Base-by-base conservation (phyloP, 2,888 invertebrate genomes). In the Mallateleia sp. region DNA sequence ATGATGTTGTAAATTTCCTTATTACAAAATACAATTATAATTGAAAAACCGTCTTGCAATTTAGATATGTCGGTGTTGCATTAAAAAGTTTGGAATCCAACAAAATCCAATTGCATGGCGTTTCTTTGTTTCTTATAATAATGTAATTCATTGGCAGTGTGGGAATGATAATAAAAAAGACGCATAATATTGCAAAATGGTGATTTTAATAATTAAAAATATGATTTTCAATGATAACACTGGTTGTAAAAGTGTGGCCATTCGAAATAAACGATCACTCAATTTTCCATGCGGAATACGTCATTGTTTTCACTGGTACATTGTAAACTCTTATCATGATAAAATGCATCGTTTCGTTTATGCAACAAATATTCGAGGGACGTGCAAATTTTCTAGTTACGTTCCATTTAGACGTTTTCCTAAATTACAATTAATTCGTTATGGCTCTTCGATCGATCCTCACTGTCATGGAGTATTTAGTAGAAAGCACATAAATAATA, bases 121-220 rank as follows among this genome's bases (percentile, higher is more conserved):
- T 62, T 34, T 62, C 20, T 22, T 38, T 64, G 9, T 34, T 8
- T 11, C 5, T 75, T 54, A 64, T 11, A 42, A 42, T 14, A 42
- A 28, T 56, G 15, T 20, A 47, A 54, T 72, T 20, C 6, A 72
- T 42, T 71, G 85, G 80, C 85, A 85, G 85, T 85, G 80, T 75
- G 71, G 79, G 81, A 79, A 67, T 52, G 62, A 64, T 56, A 80
- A 81, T 71, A 71, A 81, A 82, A 71, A 75, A 74, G 77, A 62
- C 80, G 6, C 3, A 54, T 22, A 66, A 77, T 81, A 72, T 71
- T 85, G 52, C 50, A 81, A 81, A n/a, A n/a, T n/a, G n/a, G n/a
- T n/a, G n/a, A n/a, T n/a, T 85, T 85, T 85, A 85, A 85, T 85
- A 85, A 84, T 85, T 71, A 85, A 80, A 86, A 86, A 85, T 85